A percentile compares a stretch with the other conserved stretches of the same genome.
phyloP scores from a whole-genome alignment of 2,797 vertebrate species.

The Pygocentrus nattereri region DNA sequence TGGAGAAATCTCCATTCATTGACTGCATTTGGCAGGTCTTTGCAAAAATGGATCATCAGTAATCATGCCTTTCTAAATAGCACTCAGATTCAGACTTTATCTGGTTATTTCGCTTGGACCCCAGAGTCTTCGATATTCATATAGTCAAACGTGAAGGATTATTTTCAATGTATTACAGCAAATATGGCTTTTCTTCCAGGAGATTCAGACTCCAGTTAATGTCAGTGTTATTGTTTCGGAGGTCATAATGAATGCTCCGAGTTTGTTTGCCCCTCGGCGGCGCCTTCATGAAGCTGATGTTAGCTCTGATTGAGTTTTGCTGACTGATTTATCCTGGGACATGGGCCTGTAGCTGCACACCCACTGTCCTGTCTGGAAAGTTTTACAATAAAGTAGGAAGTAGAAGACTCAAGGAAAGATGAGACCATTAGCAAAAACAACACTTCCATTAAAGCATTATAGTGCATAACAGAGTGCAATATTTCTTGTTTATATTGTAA shows the following conservation, averaged over 20 bases:
- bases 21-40: conserved; percentile 33
- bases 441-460: background rate
- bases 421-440: background rate
- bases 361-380: background rate
- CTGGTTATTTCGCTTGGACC: conserved; percentile 25
- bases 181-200: conserved; percentile 28
- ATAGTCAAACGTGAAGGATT: conserved; percentile 34
- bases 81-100: conserved; percentile 37
- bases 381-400: background rate
- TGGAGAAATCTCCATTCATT: conserved; percentile 40
- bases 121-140: conserved; percentile 49
- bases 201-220: conserved; percentile 24
- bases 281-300: background rate
- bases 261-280: background rate
- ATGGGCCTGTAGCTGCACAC: background rate
- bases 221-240: conserved; percentile 23
- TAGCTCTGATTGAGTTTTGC: conserved; percentile 36
- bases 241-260: conserved; percentile 29
- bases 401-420: background rate
- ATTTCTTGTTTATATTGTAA: background rate
- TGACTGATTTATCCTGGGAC: conserved; percentile 4
- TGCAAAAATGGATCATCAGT: conserved; percentile 41
- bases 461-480: background rate
- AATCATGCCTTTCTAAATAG: conserved; percentile 39
- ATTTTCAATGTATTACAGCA: conserved; percentile 31